A percentile compares a stretch with the other conserved stretches of the same genome.
Conservation (phyloP, 2,797 vertebrate species). For the Tenualosa thibaudeaui region DNA sequence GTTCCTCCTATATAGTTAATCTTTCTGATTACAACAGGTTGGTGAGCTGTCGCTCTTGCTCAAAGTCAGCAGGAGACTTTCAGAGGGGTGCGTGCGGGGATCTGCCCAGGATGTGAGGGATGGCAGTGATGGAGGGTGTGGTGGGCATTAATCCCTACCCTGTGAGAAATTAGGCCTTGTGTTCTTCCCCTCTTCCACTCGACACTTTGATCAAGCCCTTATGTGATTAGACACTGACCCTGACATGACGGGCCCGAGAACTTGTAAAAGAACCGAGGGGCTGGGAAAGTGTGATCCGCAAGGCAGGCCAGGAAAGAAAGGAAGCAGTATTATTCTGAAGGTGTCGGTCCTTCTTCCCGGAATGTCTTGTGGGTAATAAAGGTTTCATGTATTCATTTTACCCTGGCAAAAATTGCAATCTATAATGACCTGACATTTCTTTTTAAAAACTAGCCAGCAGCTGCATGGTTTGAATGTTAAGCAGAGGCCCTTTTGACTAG, state of each 20-base stretch:
- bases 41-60: constrained; percentile 45
- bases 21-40: constrained; percentile 67
- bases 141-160: constrained; percentile 68
- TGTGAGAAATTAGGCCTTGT: constrained; percentile 69
- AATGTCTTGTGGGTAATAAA: constrained; percentile 82
- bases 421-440: constrained; percentile 83
- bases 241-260: constrained; percentile 71
- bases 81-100: constrained; percentile 36
- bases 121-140: constrained; percentile 44
- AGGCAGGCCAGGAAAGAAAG: constrained; percentile 67
- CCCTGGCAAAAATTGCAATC: constrained; percentile 75
- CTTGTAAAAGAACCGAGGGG: constrained; percentile 62
- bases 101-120: constrained; percentile 42
- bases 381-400: constrained; percentile 85
- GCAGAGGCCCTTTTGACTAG: constrained; percentile 59
- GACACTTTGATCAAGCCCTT: constrained; percentile 76
- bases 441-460: constrained; percentile 73
- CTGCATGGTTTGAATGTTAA: constrained; percentile 79
- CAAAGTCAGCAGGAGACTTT: constrained; percentile 54
- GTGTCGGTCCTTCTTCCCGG: constrained; percentile 68
- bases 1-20: constrained; percentile 63
- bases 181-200: constrained; percentile 61
- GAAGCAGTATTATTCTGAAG: constrained; percentile 70
- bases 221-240: constrained; percentile 77
- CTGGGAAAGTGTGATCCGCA: constrained; percentile 59